phyloP scores from a whole-genome alignment of 2,797 vertebrate species.

The Eulemur rubriventer region DNA sequence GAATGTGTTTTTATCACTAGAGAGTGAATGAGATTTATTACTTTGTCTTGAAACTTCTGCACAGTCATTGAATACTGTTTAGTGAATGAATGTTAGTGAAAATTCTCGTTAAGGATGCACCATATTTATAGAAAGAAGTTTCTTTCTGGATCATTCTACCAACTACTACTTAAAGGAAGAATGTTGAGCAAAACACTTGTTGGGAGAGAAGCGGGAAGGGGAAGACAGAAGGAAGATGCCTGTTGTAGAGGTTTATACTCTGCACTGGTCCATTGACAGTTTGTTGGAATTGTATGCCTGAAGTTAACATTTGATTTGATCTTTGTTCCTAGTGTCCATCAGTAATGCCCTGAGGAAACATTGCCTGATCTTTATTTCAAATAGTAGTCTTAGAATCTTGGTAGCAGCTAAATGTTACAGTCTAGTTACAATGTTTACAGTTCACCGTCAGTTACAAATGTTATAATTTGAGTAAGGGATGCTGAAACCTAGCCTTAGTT shows the following conservation, averaged over 20 bases:
- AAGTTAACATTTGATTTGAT: constrained; percentile 60
- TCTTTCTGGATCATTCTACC: constrained; percentile 41
- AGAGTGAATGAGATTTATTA: constrained; percentile 41
- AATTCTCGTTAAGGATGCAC: constrained; percentile 18
- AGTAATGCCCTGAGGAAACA: not conserved
- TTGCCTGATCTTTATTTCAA: constrained; percentile 43
- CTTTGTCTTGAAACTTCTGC: constrained; percentile 32
- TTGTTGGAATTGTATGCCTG: not conserved
- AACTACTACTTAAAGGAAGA: constrained; percentile 23
- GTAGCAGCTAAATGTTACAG: constrained; percentile 29
- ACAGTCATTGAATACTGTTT: not conserved
- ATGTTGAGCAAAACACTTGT: constrained; percentile 43
- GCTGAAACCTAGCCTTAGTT: not conserved
- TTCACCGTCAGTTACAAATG: constrained; percentile 14
- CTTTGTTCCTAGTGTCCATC: constrained; percentile 37
- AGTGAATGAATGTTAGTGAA: not conserved
- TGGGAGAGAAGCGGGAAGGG: not conserved
- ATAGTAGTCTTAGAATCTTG: constrained; percentile 36
- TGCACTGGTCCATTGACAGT: not conserved
- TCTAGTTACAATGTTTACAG: constrained; percentile 3
- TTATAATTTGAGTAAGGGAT: constrained; percentile 47
- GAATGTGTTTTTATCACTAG: constrained; percentile 44
- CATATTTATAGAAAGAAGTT: constrained; percentile 22
- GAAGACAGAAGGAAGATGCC: not conserved
- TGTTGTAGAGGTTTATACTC: constrained; percentile 5